A percentile compares a stretch with the other conserved stretches of the same genome.
phyloP scores from a whole-genome alignment of 2,113 vertebrate species.

The Pardalotus punctatus region DNA sequence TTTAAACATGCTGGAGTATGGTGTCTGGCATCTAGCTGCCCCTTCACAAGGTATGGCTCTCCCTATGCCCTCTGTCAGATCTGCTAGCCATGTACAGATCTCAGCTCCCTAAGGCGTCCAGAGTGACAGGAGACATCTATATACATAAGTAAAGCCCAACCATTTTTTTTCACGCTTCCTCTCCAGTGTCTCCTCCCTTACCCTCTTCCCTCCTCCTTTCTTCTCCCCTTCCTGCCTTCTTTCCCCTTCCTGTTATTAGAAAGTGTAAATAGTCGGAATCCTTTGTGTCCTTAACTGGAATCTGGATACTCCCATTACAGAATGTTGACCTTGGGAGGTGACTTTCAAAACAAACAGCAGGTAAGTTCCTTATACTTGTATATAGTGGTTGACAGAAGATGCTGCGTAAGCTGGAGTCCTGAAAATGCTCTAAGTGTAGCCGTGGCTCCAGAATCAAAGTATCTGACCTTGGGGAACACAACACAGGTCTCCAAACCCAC shows the following conservation, averaged over 20 bases:
- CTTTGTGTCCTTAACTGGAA: background rate
- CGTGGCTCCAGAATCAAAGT: background rate
- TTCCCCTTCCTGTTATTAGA: background rate
- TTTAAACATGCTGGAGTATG: background rate
- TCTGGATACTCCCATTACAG: background rate
- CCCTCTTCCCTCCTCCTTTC: background rate
- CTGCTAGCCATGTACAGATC: background rate
- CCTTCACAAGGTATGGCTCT: background rate
- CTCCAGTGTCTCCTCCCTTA: rapidly evolving
- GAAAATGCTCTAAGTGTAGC: background rate
- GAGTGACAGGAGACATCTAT: background rate
- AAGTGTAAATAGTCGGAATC: background rate
- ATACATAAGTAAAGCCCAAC: background rate
- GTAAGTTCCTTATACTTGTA: background rate
- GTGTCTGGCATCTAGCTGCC: background rate
- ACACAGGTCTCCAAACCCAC: background rate
- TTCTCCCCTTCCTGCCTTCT: too few relatives aligned
- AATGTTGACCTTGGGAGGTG: background rate
- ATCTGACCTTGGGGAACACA: background rate
- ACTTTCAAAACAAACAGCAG: background rate
- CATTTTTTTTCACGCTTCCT: background rate
- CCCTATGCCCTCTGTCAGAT: background rate
- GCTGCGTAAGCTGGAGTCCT: background rate
- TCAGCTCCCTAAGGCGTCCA: background rate
- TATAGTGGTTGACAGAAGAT: background rate